Evolutionary conservation across 2,888 invertebrate species (phyloP), one percentile per base, ranked within the genome.

Genomic region (Cheilosia urbana): DNA sequence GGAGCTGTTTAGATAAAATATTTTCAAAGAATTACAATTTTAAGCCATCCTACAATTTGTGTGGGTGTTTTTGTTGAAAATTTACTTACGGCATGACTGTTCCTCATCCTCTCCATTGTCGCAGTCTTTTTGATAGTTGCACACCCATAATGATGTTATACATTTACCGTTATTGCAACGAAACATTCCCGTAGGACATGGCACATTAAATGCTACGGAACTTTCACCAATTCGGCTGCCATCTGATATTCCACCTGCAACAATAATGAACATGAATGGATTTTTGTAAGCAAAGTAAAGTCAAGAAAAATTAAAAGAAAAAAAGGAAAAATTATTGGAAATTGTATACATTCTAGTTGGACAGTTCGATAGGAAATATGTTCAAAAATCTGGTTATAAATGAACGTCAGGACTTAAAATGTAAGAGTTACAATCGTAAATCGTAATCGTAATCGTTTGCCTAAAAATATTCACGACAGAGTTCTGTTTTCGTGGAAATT

Each of bases 121-220:
- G 93, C 98, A 98, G 94, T 98, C 98, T 91, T 96, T 95, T 91
- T 97, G 97, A 93, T 98, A 98, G 94, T 98, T 97, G 94, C 98
- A 98, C 89, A 98, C 97, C 95, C 95, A 95, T 88, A 96, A 93
- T 88, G 95, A 94, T 51, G 97, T 96, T 91, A 98, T 97, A 93
- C 98, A 98, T 93, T 95, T 96, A 90, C 97, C 97, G 92, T 97
- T 96, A 77, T 95, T 95, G 93, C 97, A 97, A 89, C 94, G 94
- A 93, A 96, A 97, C 95, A 95, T 95, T 91, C 96, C 96, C 89
- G 94, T 94, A 82, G 95, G 95, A 92, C 96, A 96, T 93, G 93
- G 90, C 89, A 90, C 90, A 89, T 90, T 91, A 71, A 88, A 88
- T 83, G 89, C 89, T 87, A 89, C 84, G 82, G 89, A 71, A 75